Percentiles rank a stretch among this genome's conserved stretches.
These are phyloP conservation scores for Fratercula arctica DNA, from an alignment of 2,797 vertebrate genomes.

Conservation along the genomic window DNA sequence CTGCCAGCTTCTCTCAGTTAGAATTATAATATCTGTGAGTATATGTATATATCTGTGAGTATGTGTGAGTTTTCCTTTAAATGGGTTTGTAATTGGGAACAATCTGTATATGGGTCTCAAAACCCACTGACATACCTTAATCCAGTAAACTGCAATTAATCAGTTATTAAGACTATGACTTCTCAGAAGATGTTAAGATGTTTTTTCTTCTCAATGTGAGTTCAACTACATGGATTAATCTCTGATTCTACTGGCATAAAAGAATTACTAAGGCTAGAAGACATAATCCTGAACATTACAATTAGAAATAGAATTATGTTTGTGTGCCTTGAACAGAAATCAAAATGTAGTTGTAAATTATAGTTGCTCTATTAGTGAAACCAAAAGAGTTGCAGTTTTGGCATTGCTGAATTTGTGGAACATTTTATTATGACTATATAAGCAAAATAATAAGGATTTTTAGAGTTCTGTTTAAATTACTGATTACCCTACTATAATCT, in stretches of 20 bases:
- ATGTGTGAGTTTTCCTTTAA: neutral
- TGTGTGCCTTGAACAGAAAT: neutral
- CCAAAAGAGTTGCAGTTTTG: neutral
- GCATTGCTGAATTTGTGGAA: neutral
- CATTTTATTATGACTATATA: neutral
- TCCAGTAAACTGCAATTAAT: neutral
- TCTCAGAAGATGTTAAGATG: neutral
- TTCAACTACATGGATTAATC: neutral
- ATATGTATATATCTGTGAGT: neutral
- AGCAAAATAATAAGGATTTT: neutral
- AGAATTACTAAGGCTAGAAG: neutral
- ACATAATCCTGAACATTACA: neutral
- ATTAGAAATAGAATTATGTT: neutral
- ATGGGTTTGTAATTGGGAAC: neutral
- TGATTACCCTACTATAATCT: neutral
- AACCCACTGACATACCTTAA: neutral
- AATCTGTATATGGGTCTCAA: neutral
- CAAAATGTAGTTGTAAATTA: neutral
- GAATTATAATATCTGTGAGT: neutral
- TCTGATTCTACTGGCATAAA: neutral
- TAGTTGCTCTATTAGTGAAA: neutral
- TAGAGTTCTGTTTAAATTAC: neutral
- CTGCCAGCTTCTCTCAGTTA: neutral
- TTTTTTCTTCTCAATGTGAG: neutral
- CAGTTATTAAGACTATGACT: neutral